A percentile compares a stretch with the other conserved stretches of the same genome.
Conservation (phyloP, 1,140 invertebrate species). For the Acromyrmex charruanus region DNA sequence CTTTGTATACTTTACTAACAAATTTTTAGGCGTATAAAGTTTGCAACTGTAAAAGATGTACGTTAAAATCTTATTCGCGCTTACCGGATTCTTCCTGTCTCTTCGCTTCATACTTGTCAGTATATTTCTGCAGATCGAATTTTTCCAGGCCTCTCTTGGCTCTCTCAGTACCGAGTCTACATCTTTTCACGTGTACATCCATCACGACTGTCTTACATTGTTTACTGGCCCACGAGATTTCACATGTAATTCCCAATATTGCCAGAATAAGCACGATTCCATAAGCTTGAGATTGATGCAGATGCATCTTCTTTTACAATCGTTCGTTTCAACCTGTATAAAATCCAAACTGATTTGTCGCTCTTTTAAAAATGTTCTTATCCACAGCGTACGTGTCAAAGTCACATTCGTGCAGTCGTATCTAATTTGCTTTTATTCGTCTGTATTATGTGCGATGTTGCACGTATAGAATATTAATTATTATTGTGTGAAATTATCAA, state of each 20-base stretch:
- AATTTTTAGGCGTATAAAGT: background rate
- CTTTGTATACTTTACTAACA: background rate
- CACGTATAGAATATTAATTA: conserved; percentile 9
- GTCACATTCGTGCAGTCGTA: conserved; percentile 42
- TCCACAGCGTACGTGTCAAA: conserved; percentile 64
- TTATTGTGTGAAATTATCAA: background rate
- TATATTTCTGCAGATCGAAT: conserved; percentile 17
- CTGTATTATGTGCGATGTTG: background rate
- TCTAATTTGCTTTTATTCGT: background rate
- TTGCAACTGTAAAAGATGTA: background rate
- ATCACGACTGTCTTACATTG: conserved; percentile 41
- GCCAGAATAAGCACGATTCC: background rate
- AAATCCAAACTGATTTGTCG: conserved; percentile 18
- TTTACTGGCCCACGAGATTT: conserved; percentile 8
- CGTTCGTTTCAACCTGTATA: background rate
- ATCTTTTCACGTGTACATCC: conserved; percentile 31
- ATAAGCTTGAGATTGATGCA: background rate
- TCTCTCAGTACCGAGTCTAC: conserved; percentile 16
- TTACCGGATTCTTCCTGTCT: background rate
- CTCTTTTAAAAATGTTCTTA: conserved; percentile 69
- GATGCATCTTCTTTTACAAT: background rate
- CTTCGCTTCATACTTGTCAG: background rate
- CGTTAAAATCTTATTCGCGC: background rate
- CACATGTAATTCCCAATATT: background rate
- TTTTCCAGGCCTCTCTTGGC: conserved; percentile 28